A percentile compares a stretch with the other conserved stretches of the same genome.
These are phyloP conservation scores for Hirtodrosophila histrioides DNA, from an alignment of 2,888 invertebrate genomes.

Conservation along the genomic window DNA sequence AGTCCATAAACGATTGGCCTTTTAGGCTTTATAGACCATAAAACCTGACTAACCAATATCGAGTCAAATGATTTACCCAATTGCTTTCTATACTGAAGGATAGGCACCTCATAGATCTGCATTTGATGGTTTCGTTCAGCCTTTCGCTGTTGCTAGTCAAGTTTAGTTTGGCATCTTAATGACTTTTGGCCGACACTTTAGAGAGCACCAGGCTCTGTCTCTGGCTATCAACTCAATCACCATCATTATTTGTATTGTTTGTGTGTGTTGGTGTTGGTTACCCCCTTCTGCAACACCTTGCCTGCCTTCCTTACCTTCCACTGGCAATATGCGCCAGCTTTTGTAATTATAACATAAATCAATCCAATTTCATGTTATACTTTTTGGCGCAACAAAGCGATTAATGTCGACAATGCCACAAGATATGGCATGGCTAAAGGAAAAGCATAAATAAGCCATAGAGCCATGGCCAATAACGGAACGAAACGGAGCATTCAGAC, in stretches of 20 bases:
- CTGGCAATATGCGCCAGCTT: constrained; percentile 23
- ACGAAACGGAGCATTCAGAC: constrained; percentile 42
- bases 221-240: constrained; percentile 14
- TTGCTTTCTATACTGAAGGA: neutral
- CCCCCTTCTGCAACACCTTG: neutral
- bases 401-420: constrained; percentile 74
- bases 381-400: constrained; percentile 71
- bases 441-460: constrained; percentile 76
- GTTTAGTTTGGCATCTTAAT: constrained; percentile 36
- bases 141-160: constrained; percentile 11
- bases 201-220: constrained; percentile 10
- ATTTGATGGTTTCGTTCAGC: constrained; percentile 4
- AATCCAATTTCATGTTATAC: constrained; percentile 76
- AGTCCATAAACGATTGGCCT: neutral
- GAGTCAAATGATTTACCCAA: constrained; percentile 7
- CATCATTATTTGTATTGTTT: constrained; percentile 42
- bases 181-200: constrained; percentile 41
- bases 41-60: neutral
- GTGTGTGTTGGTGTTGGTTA: constrained; percentile 8
- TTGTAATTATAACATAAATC: constrained; percentile 79
- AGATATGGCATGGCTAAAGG: constrained; percentile 77
- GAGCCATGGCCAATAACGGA: constrained; percentile 70
- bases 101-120: neutral
- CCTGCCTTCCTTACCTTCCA: constrained; percentile 11
- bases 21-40: neutral